Evolutionary conservation across 2,888 invertebrate genomes (phyloP).

Genomic region (Anodontia alba): DNA sequence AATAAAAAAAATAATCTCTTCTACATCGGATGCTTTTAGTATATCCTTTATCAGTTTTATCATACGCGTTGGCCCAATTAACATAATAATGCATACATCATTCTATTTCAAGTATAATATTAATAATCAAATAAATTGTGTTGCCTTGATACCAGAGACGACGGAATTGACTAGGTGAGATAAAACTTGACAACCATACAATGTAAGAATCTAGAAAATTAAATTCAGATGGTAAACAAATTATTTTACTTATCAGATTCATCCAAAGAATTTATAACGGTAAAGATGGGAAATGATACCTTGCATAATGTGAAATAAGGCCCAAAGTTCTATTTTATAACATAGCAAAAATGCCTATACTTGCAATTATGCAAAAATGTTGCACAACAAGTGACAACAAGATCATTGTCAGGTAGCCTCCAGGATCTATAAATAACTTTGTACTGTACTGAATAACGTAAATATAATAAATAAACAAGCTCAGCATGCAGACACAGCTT

Average conservation of each 20-base stretch:
- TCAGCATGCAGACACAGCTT: too few relatives aligned
- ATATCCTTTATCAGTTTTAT: slow-evolving; percentile 10
- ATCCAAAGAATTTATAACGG: not conserved
- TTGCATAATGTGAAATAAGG: too few relatives aligned
- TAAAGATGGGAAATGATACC: not conserved
- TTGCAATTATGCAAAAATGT: not conserved
- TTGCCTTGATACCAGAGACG: slow-evolving; percentile 1
- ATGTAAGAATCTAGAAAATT: not conserved
- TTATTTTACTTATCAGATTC: slow-evolving; percentile 7
- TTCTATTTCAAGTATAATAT: not conserved
- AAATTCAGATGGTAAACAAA: slow-evolving; percentile 7
- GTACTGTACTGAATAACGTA: too few relatives aligned
- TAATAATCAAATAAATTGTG: not conserved
- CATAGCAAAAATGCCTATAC: too few relatives aligned
- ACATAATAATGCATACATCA: slow-evolving; percentile 5
- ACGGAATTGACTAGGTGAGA: not conserved
- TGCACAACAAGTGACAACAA: not conserved
- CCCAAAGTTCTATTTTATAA: too few relatives aligned
- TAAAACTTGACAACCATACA: not conserved
- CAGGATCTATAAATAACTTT: too few relatives aligned
- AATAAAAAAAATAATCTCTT: slow-evolving; percentile 1
- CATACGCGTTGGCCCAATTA: not conserved
- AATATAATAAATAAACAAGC: too few relatives aligned
- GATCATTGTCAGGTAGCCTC: not conserved
- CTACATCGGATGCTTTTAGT: not conserved